phyloP scores from a whole-genome alignment of 2,113 vertebrate species.

The Mystacornis crossleyi region DNA sequence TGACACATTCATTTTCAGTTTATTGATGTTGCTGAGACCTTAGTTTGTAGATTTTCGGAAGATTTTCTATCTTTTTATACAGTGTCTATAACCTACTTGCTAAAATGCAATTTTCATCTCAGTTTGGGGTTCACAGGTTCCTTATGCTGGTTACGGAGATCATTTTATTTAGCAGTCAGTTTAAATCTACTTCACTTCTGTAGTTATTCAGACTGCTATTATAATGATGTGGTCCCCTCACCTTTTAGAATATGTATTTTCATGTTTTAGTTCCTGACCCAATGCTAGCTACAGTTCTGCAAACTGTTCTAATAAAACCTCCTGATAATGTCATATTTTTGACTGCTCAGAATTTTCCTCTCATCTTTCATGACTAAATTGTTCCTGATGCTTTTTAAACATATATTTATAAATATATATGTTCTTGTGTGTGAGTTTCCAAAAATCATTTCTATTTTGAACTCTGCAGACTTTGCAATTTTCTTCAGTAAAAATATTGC shows the following conservation, averaged over 20 bases:
- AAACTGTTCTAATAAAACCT: not conserved
- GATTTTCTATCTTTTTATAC: not conserved
- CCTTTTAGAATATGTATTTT: not conserved
- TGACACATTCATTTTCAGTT: not conserved
- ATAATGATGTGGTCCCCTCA: not conserved
- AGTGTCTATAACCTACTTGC: not conserved
- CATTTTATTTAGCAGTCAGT: not conserved
- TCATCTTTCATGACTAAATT: not conserved
- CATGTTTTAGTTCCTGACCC: not conserved
- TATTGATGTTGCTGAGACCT: not conserved
- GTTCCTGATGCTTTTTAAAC: not conserved
- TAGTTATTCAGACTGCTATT: not conserved
- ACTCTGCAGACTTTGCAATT: not conserved
- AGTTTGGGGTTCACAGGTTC: not conserved
- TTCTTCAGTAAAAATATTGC: not conserved
- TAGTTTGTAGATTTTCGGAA: not conserved
- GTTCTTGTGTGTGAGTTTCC: not conserved
- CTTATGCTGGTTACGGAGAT: not conserved
- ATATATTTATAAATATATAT: conserved; percentile 9
- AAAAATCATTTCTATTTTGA: conserved; percentile 18
- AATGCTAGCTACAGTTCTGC: not conserved
- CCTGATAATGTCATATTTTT: not conserved
- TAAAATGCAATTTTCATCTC: not conserved
- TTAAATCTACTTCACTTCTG: not conserved
- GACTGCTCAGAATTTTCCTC: not conserved